phyloP scores from a whole-genome alignment of 2,888 invertebrate species.

The Platycheirus albimanus region DNA sequence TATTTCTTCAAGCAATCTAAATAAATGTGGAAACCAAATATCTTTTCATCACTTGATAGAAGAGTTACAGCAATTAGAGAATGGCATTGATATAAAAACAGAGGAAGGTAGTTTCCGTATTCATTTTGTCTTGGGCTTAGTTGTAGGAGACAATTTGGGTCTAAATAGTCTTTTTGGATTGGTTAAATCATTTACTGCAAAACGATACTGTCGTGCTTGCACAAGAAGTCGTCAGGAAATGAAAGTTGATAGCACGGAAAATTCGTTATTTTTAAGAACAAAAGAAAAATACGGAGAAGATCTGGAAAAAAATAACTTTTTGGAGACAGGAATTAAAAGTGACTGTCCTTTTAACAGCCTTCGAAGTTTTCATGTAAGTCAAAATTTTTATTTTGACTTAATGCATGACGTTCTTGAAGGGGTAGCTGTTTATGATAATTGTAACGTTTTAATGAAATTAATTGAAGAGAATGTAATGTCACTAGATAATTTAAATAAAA shows the following conservation, averaged over 20 bases:
- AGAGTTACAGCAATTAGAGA: constrained; percentile 2
- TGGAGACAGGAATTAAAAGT: neutral
- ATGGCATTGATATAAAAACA: neutral
- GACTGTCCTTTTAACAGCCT: neutral
- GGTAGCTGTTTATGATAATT: neutral
- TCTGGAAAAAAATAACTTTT: neutral
- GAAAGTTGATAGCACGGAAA: neutral
- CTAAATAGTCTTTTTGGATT: constrained; percentile 13
- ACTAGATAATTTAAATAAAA: neutral
- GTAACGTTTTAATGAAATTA: neutral
- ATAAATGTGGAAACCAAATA: neutral
- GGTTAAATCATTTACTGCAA: neutral
- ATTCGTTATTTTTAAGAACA: neutral
- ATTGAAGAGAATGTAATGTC: neutral
- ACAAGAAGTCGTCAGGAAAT: neutral
- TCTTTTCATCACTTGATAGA: neutral
- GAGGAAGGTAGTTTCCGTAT: neutral
- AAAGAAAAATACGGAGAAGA: neutral
- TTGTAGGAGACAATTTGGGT: constrained; percentile 44
- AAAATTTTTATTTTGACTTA: constrained; percentile 18
- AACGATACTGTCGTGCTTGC: neutral
- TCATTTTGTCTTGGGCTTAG: neutral
- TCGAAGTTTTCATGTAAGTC: neutral
- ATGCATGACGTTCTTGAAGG: constrained; percentile 34
- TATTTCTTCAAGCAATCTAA: neutral